Percentiles rank a stretch among this genome's conserved stretches.
Conservation (phyloP, 1,140 invertebrate species). For the Drosophila ananassae region DNA sequence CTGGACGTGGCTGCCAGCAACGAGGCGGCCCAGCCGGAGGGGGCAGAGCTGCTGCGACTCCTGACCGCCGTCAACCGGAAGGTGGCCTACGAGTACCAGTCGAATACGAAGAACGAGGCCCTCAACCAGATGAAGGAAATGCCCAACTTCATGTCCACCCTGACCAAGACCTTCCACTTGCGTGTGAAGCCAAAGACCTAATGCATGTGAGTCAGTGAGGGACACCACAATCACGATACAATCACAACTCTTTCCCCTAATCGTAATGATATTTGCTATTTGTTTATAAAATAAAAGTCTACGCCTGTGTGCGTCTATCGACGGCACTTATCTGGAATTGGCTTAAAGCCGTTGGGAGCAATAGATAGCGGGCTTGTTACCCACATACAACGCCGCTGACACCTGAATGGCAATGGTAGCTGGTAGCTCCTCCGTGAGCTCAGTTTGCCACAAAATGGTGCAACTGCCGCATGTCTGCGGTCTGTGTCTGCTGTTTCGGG, state of each 20-base stretch:
- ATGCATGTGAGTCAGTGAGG: conserved; percentile 35
- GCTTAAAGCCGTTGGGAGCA: conserved; percentile 55
- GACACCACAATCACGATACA: conserved; percentile 4
- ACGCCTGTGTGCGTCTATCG: conserved; percentile 45
- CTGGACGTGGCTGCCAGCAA: conserved; percentile 84
- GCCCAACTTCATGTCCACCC: conserved; percentile 89
- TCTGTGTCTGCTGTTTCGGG: conserved; percentile 51
- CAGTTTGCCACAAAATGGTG: conserved; percentile 57
- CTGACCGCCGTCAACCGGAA: conserved; percentile 88
- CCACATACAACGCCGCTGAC: background rate
- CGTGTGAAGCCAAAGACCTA: conserved; percentile 61
- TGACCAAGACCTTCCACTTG: conserved; percentile 86
- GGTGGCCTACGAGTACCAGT: conserved; percentile 88
- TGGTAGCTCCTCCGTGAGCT: background rate
- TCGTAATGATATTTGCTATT: conserved; percentile 62
- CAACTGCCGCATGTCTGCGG: conserved; percentile 62
- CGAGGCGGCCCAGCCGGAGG: conserved; percentile 45
- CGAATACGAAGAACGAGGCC: conserved; percentile 85
- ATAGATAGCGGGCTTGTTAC: conserved; percentile 46
- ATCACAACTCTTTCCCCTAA: conserved; percentile 36
- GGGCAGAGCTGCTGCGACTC: conserved; percentile 87
- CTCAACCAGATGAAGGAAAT: conserved; percentile 90
- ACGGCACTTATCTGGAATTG: conserved; percentile 71
- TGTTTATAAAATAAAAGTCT: conserved; percentile 58
- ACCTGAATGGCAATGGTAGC: background rate